phyloP scores from a whole-genome alignment of 2,113 vertebrate species.

The Dicerorhinus sumatrensis region DNA sequence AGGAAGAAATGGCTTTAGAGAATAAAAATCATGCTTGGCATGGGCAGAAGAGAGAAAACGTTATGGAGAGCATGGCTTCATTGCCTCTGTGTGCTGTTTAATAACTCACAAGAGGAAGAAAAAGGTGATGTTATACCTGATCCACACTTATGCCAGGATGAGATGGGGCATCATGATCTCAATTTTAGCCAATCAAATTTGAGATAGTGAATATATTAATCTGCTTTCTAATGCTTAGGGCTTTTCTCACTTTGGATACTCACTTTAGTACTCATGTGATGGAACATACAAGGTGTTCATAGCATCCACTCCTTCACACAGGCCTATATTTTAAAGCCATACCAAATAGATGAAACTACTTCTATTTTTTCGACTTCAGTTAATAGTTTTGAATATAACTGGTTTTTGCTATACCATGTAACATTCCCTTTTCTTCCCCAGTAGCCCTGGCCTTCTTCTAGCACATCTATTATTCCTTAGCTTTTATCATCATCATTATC shows the following conservation, averaged over 20 bases:
- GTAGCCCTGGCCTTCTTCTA: neutral
- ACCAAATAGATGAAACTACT: neutral
- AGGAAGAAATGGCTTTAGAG: conserved; percentile 69
- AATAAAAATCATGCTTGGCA: conserved; percentile 55
- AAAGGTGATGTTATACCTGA: neutral
- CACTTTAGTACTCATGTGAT: neutral
- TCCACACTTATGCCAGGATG: neutral
- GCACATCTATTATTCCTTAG: neutral
- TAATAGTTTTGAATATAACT: neutral
- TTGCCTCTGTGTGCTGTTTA: neutral
- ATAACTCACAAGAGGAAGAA: neutral
- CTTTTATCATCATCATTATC: neutral
- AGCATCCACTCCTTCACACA: neutral
- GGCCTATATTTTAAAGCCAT: neutral
- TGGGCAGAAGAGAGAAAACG: neutral
- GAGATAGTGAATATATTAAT: neutral
- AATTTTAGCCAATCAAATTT: conserved; percentile 8
- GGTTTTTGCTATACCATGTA: neutral
- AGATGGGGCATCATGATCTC: conserved; percentile 18
- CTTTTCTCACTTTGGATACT: neutral
- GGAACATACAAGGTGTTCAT: neutral
- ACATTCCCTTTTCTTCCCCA: neutral
- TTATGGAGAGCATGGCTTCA: neutral
- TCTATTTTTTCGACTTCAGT: neutral
- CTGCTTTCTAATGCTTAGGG: neutral